Evolutionary conservation across 2,888 invertebrate genomes (phyloP).

Genomic region (Mythimna lalbum): DNA sequence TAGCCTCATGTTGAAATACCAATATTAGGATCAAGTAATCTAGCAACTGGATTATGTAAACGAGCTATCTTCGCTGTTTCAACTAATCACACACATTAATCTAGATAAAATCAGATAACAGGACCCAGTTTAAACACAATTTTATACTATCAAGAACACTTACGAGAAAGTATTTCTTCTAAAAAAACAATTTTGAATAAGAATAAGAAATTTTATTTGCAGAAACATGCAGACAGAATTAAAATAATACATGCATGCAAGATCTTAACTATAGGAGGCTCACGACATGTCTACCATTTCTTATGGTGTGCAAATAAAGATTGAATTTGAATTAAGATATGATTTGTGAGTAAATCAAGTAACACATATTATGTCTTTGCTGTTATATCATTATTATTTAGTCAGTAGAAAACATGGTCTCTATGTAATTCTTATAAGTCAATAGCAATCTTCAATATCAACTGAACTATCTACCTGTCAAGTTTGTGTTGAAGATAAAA

Average conservation of each 20-base stretch:
- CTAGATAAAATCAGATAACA: constrained; percentile 22
- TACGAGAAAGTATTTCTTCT: background rate
- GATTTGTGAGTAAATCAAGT: constrained; percentile 7
- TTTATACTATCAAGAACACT: background rate
- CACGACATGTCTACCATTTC: too few relatives aligned
- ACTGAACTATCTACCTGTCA: background rate
- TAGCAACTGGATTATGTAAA: constrained; percentile 16
- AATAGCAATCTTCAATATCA: constrained; percentile 15
- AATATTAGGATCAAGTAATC: background rate
- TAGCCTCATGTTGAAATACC: background rate
- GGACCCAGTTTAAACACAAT: background rate
- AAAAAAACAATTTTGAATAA: background rate
- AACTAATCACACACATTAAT: constrained; percentile 30
- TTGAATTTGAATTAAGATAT: too few relatives aligned
- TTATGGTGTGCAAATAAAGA: too few relatives aligned
- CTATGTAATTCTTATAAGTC: constrained; percentile 5
- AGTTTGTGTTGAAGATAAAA: constrained; percentile 3
- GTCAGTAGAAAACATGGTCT: background rate
- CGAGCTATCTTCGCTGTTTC: constrained; percentile 19
- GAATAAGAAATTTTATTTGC: too few relatives aligned
- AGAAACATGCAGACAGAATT: too few relatives aligned
- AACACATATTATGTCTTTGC: background rate
- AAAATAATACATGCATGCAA: too few relatives aligned
- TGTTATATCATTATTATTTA: constrained; percentile 15
- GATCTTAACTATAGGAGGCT: too few relatives aligned